Evolutionary conservation across 2,797 vertebrate genomes (phyloP).

Genomic region (Smutsia temminckii): DNA sequence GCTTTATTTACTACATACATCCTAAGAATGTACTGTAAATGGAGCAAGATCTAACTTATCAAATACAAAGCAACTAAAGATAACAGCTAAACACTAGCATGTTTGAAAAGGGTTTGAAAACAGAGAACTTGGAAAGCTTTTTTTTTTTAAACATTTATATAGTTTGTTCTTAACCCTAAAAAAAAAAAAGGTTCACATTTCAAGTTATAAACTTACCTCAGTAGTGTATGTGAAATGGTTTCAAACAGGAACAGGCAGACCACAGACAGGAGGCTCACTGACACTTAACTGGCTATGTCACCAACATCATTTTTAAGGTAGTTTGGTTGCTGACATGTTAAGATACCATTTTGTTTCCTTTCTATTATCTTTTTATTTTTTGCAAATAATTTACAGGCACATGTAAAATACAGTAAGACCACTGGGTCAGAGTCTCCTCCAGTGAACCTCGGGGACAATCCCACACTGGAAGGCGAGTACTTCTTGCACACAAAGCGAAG

Average conservation of each 20-base stretch:
- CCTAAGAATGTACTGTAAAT: conserved; percentile 92
- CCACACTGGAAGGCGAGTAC: not conserved
- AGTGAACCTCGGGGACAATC: not conserved
- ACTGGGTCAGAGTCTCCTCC: conserved; percentile 8
- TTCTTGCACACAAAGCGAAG: not conserved
- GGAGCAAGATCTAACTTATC: conserved; percentile 89
- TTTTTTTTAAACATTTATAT: conserved; percentile 82
- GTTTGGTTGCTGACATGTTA: conserved; percentile 56
- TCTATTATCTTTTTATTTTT: not conserved
- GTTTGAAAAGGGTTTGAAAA: conserved; percentile 91
- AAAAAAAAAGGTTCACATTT: conserved; percentile 86
- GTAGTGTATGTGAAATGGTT: conserved; percentile 90
- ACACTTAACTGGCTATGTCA: not conserved
- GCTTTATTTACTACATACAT: conserved; percentile 95
- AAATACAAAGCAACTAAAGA: conserved; percentile 89
- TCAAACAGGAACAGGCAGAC: conserved; percentile 75
- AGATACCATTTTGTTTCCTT: not conserved
- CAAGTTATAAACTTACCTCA: conserved; percentile 88
- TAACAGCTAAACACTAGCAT: conserved; percentile 87
- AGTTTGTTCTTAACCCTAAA: conserved; percentile 89
- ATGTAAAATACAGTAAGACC: conserved; percentile 78
- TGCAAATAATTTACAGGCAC: conserved; percentile 59
- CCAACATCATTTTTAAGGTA: conserved; percentile 44
- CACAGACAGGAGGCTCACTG: not conserved
- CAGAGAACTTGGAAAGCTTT: conserved; percentile 86